Evolutionary conservation across 2,888 invertebrate species (phyloP).

Genomic region (Petrophora chlorosata): DNA sequence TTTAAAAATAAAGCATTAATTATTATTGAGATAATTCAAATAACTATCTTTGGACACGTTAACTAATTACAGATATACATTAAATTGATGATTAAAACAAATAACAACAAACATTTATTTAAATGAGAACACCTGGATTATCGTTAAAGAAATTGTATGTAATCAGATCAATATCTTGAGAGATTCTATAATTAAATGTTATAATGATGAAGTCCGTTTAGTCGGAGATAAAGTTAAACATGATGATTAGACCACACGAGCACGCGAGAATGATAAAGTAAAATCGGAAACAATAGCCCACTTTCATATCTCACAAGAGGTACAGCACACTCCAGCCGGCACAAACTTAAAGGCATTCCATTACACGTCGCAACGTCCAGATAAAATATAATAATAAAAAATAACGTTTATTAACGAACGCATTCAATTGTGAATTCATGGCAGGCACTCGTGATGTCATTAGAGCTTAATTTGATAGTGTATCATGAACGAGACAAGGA

Average conservation of each 20-base stretch:
- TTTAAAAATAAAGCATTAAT: no score
- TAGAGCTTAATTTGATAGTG: constrained; percentile 61
- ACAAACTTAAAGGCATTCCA: constrained; percentile 57
- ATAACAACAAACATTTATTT: no score
- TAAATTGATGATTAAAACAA: no score
- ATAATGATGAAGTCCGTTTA: constrained; percentile 9
- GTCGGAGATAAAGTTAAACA: constrained; percentile 33
- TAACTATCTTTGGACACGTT: no score
- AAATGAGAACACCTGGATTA: no score
- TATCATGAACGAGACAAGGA: constrained; percentile 50
- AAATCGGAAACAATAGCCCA: constrained; percentile 64
- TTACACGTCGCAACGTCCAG: constrained; percentile 49
- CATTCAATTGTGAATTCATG: constrained; percentile 69
- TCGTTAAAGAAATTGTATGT: neutral
- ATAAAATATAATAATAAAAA: constrained; percentile 51
- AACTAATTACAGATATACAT: no score
- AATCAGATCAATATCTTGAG: neutral
- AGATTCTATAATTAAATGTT: constrained; percentile 7
- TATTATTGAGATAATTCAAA: no score
- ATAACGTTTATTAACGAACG: constrained; percentile 69
- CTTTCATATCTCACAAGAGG: constrained; percentile 54
- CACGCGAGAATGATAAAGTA: constrained; percentile 54
- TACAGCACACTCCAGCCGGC: constrained; percentile 51
- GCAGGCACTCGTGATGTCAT: constrained; percentile 64
- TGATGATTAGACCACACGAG: constrained; percentile 41